Evolutionary conservation across 1,140 invertebrate genomes (phyloP).

Genomic region (Bombus affinis): DNA sequence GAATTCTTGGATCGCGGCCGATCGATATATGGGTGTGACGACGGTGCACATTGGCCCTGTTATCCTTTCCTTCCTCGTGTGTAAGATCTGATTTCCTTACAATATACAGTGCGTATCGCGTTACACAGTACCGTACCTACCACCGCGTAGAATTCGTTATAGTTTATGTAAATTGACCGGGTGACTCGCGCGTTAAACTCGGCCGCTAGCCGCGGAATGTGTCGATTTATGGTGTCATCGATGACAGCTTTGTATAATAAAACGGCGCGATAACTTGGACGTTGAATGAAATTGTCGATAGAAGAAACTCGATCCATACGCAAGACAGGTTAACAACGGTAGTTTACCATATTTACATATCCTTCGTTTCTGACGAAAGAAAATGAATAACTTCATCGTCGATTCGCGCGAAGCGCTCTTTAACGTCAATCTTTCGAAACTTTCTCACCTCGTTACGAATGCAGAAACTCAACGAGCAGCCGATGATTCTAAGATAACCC

Average conservation of each 20-base stretch:
- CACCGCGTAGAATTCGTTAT: conserved; percentile 54
- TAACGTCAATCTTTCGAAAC: not conserved
- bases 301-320: not conserved
- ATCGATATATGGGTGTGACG: conserved; percentile 57
- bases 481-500: not conserved
- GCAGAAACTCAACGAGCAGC: not conserved
- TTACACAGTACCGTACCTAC: conserved; percentile 63
- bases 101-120: conserved; percentile 61
- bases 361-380: not conserved
- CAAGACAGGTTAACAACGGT: not conserved
- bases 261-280: not conserved
- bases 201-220: not conserved
- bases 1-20: conserved; percentile 36
- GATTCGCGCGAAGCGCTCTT: not conserved
- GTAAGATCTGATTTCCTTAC: conserved; percentile 71
- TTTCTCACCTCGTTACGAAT: not conserved
- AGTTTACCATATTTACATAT: not conserved
- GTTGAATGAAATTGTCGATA: not conserved
- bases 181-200: conserved; percentile 19
- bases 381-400: not conserved
- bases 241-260: not conserved
- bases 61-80: conserved; percentile 67
- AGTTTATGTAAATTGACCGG: conserved; percentile 52
- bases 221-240: conserved; percentile 33
- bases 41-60: conserved; percentile 48